phyloP scores from a whole-genome alignment of 1,140 invertebrate genomes.

The Drosophila seguyi region DNA sequence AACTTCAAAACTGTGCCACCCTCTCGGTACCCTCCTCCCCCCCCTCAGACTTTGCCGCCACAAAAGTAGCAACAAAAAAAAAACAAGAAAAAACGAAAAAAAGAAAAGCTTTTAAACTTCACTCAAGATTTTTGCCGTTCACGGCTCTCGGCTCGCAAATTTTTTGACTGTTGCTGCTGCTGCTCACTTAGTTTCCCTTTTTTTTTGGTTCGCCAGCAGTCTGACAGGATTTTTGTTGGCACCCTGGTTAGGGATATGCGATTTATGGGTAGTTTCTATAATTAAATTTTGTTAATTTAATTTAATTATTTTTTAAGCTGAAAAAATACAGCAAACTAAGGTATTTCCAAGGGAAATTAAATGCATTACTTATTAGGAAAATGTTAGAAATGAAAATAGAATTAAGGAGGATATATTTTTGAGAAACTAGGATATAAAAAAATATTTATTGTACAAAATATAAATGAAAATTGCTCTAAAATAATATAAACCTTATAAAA shows the following conservation, averaged over 20 bases:
- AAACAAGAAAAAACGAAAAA: constrained; percentile 6
- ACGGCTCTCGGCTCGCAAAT: constrained; percentile 77
- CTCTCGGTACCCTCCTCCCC: constrained; percentile 1
- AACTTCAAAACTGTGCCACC: constrained; percentile 74
- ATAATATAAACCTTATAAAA: no score
- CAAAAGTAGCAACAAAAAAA: constrained; percentile 48
- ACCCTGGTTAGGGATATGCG: neutral
- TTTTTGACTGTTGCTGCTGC: constrained; percentile 77
- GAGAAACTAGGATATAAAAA: no score
- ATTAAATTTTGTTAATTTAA: no score
- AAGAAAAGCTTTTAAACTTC: constrained; percentile 77
- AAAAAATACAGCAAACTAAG: no score
- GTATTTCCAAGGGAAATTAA: no score
- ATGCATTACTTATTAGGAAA: no score
- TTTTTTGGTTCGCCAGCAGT: neutral
- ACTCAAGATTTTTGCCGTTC: constrained; percentile 81
- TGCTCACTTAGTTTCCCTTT: constrained; percentile 67
- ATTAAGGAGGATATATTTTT: no score
- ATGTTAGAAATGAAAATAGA: no score
- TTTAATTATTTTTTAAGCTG: no score
- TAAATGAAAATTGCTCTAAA: no score
- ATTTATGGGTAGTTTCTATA: neutral
- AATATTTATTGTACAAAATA: no score
- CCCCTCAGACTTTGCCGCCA: neutral
- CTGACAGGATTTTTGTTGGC: constrained; percentile 9